Conservation (phyloP, 2,888 invertebrate species). For the Leucoptera coffeella region DNA sequence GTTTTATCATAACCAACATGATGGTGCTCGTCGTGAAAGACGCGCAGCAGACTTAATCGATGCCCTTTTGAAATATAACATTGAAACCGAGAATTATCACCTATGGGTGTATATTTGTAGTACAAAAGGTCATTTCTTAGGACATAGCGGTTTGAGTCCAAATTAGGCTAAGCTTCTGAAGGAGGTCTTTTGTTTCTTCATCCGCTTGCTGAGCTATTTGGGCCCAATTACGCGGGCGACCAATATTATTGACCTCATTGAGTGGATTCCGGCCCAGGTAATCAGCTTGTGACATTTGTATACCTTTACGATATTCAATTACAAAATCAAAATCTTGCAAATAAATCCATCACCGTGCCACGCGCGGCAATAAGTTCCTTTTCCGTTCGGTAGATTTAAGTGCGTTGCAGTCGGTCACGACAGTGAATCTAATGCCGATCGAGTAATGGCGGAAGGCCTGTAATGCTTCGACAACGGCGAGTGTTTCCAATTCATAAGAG, state of each 20-base stretch:
- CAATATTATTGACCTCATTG: constrained; percentile 1
- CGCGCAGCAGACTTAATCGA: constrained; percentile 2
- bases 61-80: constrained; percentile 3
- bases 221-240: constrained; percentile 3
- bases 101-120: constrained; percentile 2
- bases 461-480: constrained; percentile 8
- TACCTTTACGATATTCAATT: too few relatives aligned
- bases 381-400: constrained; percentile 9
- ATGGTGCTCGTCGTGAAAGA: constrained; percentile 3
- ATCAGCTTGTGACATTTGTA: constrained; percentile 1
- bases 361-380: too few relatives aligned
- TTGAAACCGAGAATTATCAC: constrained; percentile 1
- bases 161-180: constrained; percentile 2
- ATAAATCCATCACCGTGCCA: too few relatives aligned
- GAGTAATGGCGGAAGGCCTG: constrained; percentile 8
- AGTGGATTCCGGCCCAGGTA: constrained; percentile 1
- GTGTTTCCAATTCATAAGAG: too few relatives aligned
- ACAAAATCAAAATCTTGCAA: too few relatives aligned
- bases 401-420: constrained; percentile 12
- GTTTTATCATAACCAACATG: constrained; percentile 2
- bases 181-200: constrained; percentile 1
- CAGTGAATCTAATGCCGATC: constrained; percentile 2
- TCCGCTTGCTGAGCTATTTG: constrained; percentile 4
- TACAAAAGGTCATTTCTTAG: constrained; percentile 3
- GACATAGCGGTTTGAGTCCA: constrained; percentile 3